A percentile compares a stretch with the other conserved stretches of the same genome.
Evolutionary conservation across 1,140 invertebrate species (phyloP).

Genomic region (Ylistrum balloti): DNA sequence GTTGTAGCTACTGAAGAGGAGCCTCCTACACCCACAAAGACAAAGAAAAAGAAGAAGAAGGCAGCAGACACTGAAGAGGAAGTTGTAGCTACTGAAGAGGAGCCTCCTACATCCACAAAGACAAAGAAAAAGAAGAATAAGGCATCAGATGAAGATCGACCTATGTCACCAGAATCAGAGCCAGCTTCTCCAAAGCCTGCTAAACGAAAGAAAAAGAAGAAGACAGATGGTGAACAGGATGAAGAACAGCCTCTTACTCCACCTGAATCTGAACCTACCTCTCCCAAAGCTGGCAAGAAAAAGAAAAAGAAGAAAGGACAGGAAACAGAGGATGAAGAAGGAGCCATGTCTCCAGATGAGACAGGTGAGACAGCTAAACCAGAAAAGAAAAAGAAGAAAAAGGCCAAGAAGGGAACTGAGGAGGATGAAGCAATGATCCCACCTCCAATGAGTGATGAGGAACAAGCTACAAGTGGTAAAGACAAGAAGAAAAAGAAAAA

Average conservation of each 20-base stretch:
- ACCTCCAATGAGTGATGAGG: constrained; percentile 41
- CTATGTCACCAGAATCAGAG: constrained; percentile 44
- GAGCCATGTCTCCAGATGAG: constrained; percentile 56
- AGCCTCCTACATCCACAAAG: constrained; percentile 15
- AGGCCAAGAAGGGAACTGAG: constrained; percentile 52
- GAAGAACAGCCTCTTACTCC: constrained; percentile 61
- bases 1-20: constrained; percentile 43
- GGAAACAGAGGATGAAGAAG: constrained; percentile 60
- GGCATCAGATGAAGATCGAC: background rate
- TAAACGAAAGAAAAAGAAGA: constrained; percentile 63
- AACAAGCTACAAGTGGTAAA: background rate
- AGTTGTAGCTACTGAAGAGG: constrained; percentile 40
- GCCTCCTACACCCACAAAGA: constrained; percentile 11
- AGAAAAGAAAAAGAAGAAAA: constrained; percentile 62
- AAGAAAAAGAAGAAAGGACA: constrained; percentile 68
- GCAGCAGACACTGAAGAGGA: constrained; percentile 44
- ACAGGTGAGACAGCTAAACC: constrained; percentile 48
- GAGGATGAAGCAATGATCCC: constrained; percentile 53
- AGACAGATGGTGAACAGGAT: constrained; percentile 57
- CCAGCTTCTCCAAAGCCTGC: constrained; percentile 27
- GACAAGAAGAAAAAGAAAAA: constrained; percentile 64
- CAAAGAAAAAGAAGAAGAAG: constrained; percentile 40
- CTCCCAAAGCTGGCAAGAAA: constrained; percentile 66
- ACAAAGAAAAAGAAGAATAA: constrained; percentile 30
- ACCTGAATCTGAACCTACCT: constrained; percentile 54